Percentiles rank a stretch among this genome's conserved stretches.
phyloP scores from a whole-genome alignment of 2,797 vertebrate species.

The Choloepus didactylus region DNA sequence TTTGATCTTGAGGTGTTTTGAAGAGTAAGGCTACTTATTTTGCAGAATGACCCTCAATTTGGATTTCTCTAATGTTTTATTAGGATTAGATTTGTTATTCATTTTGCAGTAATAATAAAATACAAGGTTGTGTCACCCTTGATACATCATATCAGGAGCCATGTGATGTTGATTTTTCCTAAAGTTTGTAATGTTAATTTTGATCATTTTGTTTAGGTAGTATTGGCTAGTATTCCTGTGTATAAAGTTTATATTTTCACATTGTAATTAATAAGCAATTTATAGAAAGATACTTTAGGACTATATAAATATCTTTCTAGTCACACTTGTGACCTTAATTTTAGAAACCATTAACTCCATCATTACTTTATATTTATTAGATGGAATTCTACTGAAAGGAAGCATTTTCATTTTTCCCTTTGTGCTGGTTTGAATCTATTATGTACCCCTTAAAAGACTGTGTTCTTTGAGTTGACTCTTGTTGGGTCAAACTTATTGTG shows the following conservation, averaged over 20 bases:
- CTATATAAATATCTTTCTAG: neutral
- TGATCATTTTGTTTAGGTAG: neutral
- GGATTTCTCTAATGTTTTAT: neutral
- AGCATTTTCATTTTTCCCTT: too few species aligned
- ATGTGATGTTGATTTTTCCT: neutral
- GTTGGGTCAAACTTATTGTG: too few species aligned
- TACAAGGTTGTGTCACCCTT: neutral
- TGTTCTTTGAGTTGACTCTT: too few species aligned
- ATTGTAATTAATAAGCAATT: neutral
- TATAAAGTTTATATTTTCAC: neutral
- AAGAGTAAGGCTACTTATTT: neutral
- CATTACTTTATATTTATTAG: neutral
- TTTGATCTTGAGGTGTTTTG: neutral
- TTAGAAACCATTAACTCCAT: neutral
- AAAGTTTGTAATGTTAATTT: neutral
- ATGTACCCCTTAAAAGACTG: too few species aligned
- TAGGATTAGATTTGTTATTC: neutral
- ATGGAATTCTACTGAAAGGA: too few species aligned
- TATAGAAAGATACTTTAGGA: neutral
- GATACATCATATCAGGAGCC: neutral
- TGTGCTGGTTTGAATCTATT: too few species aligned
- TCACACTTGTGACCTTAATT: too few species aligned
- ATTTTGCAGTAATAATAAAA: neutral
- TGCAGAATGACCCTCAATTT: neutral
- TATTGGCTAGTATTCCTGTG: too few species aligned